Conservation (phyloP, 2,797 vertebrate genomes). For the Hemibagrus guttatus region DNA sequence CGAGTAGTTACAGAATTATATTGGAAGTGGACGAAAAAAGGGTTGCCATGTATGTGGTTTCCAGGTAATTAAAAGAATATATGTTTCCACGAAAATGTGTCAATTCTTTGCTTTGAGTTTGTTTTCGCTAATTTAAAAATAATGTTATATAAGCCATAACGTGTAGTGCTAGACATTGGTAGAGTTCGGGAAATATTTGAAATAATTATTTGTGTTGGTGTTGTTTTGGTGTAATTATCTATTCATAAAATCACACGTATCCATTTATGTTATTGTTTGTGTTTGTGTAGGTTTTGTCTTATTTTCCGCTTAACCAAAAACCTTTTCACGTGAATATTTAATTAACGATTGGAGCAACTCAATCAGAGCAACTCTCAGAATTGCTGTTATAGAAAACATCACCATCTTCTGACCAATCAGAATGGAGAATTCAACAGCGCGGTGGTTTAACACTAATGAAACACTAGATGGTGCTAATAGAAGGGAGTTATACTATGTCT, state of each 20-base stretch:
- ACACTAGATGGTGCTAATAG: conserved; percentile 36
- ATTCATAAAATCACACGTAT: background rate
- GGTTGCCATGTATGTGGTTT: background rate
- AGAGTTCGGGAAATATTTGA: no score
- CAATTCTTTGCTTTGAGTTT: background rate
- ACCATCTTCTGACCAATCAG: background rate
- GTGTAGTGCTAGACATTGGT: background rate
- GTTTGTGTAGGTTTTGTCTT: background rate
- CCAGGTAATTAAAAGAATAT: accelerated
- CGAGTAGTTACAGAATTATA: no score
- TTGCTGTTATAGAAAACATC: background rate
- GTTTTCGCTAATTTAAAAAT: background rate
- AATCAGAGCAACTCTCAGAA: background rate
- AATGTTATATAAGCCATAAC: background rate
- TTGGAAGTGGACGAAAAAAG: background rate
- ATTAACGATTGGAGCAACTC: background rate
- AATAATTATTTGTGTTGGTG: background rate
- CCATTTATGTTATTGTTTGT: background rate
- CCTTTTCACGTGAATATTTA: background rate
- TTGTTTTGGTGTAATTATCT: background rate
- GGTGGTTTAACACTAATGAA: background rate
- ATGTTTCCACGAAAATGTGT: background rate
- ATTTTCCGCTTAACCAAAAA: background rate
- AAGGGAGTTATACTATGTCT: background rate
- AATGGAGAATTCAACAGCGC: background rate